Evolutionary conservation across 2,888 invertebrate genomes (phyloP).

Genomic region (Seira musarum): DNA sequence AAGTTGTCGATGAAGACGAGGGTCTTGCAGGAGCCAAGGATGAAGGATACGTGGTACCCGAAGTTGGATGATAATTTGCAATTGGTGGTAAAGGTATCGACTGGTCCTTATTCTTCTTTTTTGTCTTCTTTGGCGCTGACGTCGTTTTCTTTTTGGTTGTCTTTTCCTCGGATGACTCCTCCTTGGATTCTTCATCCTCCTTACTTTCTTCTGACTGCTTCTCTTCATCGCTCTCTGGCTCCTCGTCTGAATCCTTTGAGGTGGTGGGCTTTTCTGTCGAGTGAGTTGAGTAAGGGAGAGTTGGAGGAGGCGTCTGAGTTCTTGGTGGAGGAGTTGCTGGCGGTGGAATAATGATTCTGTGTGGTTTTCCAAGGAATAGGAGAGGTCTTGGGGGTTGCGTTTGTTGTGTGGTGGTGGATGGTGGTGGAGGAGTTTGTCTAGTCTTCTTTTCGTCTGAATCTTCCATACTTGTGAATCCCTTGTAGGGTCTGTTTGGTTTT

Average conservation of each 20-base stretch:
- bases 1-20: conserved; percentile 2
- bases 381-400: conserved; percentile 7
- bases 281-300: not conserved
- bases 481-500: conserved; percentile 34
- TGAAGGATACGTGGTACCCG: no score
- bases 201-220: conserved; percentile 40
- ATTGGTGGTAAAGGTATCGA: conserved; percentile 12
- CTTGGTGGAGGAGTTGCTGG: conserved; percentile 39
- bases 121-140: not conserved
- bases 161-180: conserved; percentile 42
- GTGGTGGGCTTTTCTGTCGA: conserved; percentile 9
- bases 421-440: conserved; percentile 32
- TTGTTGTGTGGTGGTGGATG: conserved; percentile 19
- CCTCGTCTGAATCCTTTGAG: conserved; percentile 28
- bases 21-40: conserved; percentile 4
- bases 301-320: not conserved
- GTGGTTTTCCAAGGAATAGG: conserved; percentile 13
- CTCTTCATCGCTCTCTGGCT: conserved; percentile 50
- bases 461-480: conserved; percentile 45
- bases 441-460: conserved; percentile 47
- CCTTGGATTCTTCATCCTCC: conserved; percentile 37
- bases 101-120: conserved; percentile 25
- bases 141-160: not conserved
- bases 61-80: conserved; percentile 20
- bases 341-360: conserved; percentile 30